A percentile compares a stretch with the other conserved stretches of the same genome.
Conservation (phyloP, 1,140 invertebrate species). For the Monochamus saltuarius region DNA sequence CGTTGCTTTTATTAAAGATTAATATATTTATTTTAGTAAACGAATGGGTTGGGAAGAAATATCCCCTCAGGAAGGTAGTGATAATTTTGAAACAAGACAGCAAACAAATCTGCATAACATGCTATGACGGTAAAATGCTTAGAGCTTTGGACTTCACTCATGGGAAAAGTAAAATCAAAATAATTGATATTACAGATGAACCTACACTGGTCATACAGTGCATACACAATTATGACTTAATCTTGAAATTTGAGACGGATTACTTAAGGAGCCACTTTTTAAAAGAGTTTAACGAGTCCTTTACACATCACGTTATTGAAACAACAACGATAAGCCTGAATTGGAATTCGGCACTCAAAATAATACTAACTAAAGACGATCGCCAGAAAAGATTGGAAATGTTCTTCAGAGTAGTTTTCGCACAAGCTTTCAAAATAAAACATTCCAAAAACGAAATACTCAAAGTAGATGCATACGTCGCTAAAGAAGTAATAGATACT, state of each 20-base stretch:
- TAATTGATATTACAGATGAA: slow-evolving; percentile 50
- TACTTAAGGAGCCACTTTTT: slow-evolving; percentile 49
- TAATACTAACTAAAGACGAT: slow-evolving; percentile 53
- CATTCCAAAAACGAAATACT: slow-evolving; percentile 52
- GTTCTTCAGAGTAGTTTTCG: slow-evolving; percentile 59
- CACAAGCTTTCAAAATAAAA: slow-evolving; percentile 54
- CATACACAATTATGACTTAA: slow-evolving; percentile 62
- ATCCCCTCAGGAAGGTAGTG: slow-evolving; percentile 51
- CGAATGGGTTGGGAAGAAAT: slow-evolving; percentile 54
- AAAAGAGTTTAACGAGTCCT: slow-evolving; percentile 47
- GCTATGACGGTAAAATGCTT: slow-evolving; percentile 55
- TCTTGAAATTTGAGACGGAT: slow-evolving; percentile 39
- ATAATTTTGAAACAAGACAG: slow-evolving; percentile 60
- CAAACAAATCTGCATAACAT: slow-evolving; percentile 72
- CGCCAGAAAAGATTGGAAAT: slow-evolving; percentile 55
- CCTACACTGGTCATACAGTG: slow-evolving; percentile 57
- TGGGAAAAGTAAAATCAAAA: neutral
- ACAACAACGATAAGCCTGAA: slow-evolving; percentile 28
- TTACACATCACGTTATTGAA: slow-evolving; percentile 26
- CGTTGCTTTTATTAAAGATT: too few species aligned
- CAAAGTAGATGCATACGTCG: slow-evolving; percentile 49
- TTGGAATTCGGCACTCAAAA: slow-evolving; percentile 46
- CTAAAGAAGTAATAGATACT: slow-evolving; percentile 55
- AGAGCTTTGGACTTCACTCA: slow-evolving; percentile 34
- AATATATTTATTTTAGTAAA: slow-evolving; percentile 47